Evolutionary conservation across 2,113 vertebrate genomes (phyloP).

Genomic region (Mormyrus lacerda): DNA sequence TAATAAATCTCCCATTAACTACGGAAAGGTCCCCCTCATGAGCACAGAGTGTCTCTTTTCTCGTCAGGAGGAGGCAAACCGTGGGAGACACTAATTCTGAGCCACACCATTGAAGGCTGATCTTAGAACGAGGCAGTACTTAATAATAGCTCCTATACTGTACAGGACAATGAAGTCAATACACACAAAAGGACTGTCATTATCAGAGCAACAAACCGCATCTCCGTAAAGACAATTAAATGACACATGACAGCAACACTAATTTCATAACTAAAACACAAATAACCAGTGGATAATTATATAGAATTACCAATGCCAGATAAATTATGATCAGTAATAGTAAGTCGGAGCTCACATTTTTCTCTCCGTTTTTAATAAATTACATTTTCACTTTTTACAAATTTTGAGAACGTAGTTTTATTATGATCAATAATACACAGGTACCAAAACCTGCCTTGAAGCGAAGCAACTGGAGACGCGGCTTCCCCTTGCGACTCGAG

Average conservation of each 20-base stretch:
- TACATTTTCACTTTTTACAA: not conserved
- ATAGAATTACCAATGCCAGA: not conserved
- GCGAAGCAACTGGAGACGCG: not conserved
- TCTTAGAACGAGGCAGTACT: not conserved
- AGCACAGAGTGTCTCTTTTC: not conserved
- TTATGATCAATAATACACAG: not conserved
- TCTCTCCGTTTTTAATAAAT: not conserved
- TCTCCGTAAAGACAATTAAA: not conserved
- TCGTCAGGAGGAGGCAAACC: not conserved
- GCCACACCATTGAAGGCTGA: not conserved
- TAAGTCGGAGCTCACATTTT: not conserved
- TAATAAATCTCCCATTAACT: conserved; percentile 62
- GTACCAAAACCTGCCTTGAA: not conserved
- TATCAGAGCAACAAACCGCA: not conserved
- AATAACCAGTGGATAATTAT: not conserved
- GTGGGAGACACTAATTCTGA: not conserved
- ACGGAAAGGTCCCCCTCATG: conserved; percentile 48
- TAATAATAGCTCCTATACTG: not conserved
- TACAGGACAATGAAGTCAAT: not conserved
- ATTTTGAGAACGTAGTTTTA: not conserved
- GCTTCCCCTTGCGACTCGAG: not conserved
- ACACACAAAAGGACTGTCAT: not conserved
- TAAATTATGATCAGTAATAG: not conserved
- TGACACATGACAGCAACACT: not conserved
- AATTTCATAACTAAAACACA: not conserved